These are phyloP conservation scores for Chromis chromis DNA, from an alignment of 2,797 vertebrate species.

Conservation along the genomic window DNA sequence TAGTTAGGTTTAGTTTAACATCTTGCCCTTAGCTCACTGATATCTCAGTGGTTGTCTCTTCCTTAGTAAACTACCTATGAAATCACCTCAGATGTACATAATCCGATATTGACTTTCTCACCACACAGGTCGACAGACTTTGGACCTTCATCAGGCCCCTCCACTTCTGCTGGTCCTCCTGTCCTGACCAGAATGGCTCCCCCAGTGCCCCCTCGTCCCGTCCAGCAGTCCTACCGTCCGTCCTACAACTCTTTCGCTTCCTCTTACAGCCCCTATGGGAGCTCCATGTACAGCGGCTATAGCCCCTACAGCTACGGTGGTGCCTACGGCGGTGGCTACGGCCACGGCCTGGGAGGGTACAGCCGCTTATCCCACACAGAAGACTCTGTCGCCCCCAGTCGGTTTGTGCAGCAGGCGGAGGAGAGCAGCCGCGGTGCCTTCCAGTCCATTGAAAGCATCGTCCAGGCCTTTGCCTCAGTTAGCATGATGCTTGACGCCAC, in stretches of 20 bases:
- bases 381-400: conserved; percentile 88
- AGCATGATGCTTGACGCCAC: conserved; percentile 99
- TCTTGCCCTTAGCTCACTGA: neutral
- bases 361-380: conserved; percentile 86
- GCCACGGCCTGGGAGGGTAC: conserved; percentile 85
- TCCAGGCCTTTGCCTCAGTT: conserved; percentile 96
- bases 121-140: conserved; percentile 89
- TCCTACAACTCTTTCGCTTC: conserved; percentile 88
- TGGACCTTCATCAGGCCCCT: conserved; percentile 77
- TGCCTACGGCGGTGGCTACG: conserved; percentile 78
- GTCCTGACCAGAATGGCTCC: conserved; percentile 87
- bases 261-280: conserved; percentile 90
- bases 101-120: neutral
- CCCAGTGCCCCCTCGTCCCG: conserved; percentile 89
- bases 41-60: no score
- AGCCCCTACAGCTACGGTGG: conserved; percentile 86
- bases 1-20: neutral
- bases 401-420: conserved; percentile 96
- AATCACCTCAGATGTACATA: neutral
- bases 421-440: conserved; percentile 97
- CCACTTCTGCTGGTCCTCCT: conserved; percentile 80
- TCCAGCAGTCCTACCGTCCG: conserved; percentile 89
- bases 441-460: conserved; percentile 98
- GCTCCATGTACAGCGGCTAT: conserved; percentile 90
- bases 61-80: neutral